These are phyloP conservation scores for Trachelus tabidus DNA, from an alignment of 2,888 invertebrate species.

Conservation along the genomic window DNA sequence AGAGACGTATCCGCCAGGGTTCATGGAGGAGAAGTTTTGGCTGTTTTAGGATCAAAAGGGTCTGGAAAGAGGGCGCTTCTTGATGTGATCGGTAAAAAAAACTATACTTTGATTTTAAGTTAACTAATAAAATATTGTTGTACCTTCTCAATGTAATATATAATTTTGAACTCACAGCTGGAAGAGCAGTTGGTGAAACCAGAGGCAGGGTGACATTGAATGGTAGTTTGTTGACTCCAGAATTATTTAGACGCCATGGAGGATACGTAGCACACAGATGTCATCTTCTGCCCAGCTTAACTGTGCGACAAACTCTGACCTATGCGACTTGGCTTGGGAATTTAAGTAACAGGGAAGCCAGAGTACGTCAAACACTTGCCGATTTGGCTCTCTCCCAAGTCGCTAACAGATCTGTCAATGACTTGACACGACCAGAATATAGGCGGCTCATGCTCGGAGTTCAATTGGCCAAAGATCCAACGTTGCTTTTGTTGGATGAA, in stretches of 20 bases:
- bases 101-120: not conserved
- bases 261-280: conserved; percentile 91
- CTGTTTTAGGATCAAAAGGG: conserved; percentile 94
- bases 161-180: conserved; percentile 63
- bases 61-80: conserved; percentile 95
- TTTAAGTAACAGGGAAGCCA: conserved; percentile 68
- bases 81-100: conserved; percentile 78
- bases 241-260: conserved; percentile 86
- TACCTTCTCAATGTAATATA: not conserved
- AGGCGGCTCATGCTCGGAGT: conserved; percentile 90
- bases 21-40: conserved; percentile 92
- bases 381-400: conserved; percentile 94
- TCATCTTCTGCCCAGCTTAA: conserved; percentile 85
- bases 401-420: conserved; percentile 84
- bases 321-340: conserved; percentile 74
- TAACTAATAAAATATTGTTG: not conserved
- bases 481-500: conserved; percentile 89
- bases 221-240: conserved; percentile 83
- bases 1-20: conserved; percentile 93
- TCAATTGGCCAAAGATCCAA: conserved; percentile 93
- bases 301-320: conserved; percentile 86
- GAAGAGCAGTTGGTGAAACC: conserved; percentile 79
- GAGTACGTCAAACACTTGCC: conserved; percentile 92
- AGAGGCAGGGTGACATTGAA: conserved; percentile 92
- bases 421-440: conserved; percentile 89